phyloP scores from a whole-genome alignment of 2,888 invertebrate genomes.

The Epinotia brunnichana region DNA sequence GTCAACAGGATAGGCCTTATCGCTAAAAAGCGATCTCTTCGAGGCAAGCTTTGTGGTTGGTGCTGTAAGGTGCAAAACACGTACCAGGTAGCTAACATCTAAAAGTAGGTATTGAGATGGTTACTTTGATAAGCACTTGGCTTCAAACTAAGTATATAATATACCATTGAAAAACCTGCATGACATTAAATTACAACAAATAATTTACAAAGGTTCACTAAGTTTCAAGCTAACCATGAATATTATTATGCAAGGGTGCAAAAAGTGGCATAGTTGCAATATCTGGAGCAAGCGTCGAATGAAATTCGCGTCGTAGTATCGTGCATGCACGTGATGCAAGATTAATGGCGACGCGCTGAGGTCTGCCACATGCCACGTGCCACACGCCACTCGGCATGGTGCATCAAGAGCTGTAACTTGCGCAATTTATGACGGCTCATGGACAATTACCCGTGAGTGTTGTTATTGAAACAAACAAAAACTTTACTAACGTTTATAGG shows the following conservation, averaged over 20 bases:
- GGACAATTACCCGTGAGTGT: too few relatives aligned
- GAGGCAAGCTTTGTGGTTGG: too few relatives aligned
- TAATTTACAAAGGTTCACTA: background rate
- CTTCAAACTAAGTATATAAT: background rate
- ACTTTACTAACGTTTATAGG: too few relatives aligned
- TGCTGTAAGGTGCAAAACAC: too few relatives aligned
- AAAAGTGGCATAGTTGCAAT: conserved; percentile 27
- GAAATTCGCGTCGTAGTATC: conserved; percentile 17
- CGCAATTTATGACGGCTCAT: too few relatives aligned
- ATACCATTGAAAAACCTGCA: background rate
- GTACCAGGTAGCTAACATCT: too few relatives aligned
- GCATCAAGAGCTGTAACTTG: background rate
- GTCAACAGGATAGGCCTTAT: too few relatives aligned
- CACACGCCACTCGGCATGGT: conserved; percentile 17
- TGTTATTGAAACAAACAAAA: too few relatives aligned
- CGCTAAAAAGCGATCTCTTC: too few relatives aligned
- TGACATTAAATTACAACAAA: background rate
- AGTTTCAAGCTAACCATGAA: conserved; percentile 2
- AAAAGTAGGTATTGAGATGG: too few relatives aligned
- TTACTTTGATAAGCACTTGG: too few relatives aligned
- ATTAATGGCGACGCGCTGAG: conserved; percentile 37
- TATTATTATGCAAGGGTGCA: conserved; percentile 8
- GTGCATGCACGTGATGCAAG: conserved; percentile 36
- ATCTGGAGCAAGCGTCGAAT: conserved; percentile 31
- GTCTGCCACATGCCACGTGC: conserved; percentile 17